Base-by-base conservation (phyloP, 1,140 invertebrate genomes). In the Euglossa dilemma region DNA sequence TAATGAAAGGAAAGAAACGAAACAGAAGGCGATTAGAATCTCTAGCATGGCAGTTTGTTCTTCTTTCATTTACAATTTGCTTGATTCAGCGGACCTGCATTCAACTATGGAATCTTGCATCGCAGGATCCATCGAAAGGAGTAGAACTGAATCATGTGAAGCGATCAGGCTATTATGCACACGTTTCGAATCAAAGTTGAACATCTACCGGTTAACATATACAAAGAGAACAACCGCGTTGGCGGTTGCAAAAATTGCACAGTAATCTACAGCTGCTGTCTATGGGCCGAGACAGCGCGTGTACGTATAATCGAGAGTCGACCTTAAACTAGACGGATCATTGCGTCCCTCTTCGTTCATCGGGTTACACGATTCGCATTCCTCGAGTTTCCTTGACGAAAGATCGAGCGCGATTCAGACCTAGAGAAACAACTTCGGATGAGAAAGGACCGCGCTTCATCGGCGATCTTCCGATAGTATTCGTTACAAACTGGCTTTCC, bases 171-270 rank as follows among this genome's bases (percentile, higher is more conserved):
- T 16, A 45, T 71, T 72, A 80, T 23, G 12, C 23, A 36, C 50
- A 67, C 61, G 45, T 43, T 64, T 20, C 25, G 28, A 56, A 20
- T 45, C n/a, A 18, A 59, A 43, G 28, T 56, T 64, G 8, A 67
- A 75, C 63, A 63, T 67, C 63, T 76, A 81, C 14, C 61, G 80
- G 23, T 67, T 81, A 75, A 81, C 74, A 81, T 67, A 74, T 81
- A 76, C 63, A 66, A n/a, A 80, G 47, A 59, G 57, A 64, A 20
- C 36, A 64, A 82, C 25, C n/a, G 61, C 59, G 47, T 50, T 52
- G 25, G 36, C 36, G 14, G 20, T n/a, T 9, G 28, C 28, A 43
- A 47, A n/a, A 67, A 36, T 63, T 63, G 61, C 61, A 63, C 61
- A 36, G 25, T 25, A 63, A 63, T 63, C 20, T 16, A 63, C 28